These are phyloP conservation scores for Chunga burmeisteri DNA, from an alignment of 2,113 vertebrate species.

Conservation along the genomic window DNA sequence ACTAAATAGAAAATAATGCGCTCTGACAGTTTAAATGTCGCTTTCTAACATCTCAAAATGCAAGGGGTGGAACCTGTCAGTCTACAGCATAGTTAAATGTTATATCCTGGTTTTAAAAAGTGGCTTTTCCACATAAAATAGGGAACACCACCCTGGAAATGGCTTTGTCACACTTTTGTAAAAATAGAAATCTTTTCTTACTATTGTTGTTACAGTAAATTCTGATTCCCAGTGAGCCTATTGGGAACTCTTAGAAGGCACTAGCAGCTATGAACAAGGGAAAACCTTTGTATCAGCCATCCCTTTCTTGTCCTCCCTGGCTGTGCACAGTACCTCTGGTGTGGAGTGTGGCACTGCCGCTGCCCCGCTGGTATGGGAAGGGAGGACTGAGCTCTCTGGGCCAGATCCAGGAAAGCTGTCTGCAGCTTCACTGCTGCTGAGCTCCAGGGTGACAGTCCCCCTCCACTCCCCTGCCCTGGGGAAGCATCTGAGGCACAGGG, in stretches of 20 bases:
- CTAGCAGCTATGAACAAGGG: neutral
- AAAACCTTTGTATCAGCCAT: neutral
- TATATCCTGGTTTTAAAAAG: neutral
- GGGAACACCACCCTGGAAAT: neutral
- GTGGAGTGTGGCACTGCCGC: fast-evolving
- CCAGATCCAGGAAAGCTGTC: neutral
- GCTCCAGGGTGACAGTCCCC: neutral
- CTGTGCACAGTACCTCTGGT: neutral
- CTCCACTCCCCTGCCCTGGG: neutral
- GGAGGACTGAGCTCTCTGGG: neutral
- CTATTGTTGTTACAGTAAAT: neutral
- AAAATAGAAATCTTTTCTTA: neutral
- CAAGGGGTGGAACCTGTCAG: neutral
- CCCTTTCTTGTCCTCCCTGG: neutral
- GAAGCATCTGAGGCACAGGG: neutral
- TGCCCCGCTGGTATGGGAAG: neutral
- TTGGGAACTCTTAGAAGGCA: neutral
- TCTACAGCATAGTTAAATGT: neutral
- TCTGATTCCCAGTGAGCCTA: neutral
- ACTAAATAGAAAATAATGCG: neutral
- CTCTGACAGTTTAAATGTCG: neutral
- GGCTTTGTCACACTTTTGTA: neutral
- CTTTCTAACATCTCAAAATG: neutral
- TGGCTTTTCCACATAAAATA: neutral
- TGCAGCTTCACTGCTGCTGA: neutral